These are phyloP conservation scores for Seira musarum DNA, from an alignment of 2,888 invertebrate species.

Conservation along the genomic window DNA sequence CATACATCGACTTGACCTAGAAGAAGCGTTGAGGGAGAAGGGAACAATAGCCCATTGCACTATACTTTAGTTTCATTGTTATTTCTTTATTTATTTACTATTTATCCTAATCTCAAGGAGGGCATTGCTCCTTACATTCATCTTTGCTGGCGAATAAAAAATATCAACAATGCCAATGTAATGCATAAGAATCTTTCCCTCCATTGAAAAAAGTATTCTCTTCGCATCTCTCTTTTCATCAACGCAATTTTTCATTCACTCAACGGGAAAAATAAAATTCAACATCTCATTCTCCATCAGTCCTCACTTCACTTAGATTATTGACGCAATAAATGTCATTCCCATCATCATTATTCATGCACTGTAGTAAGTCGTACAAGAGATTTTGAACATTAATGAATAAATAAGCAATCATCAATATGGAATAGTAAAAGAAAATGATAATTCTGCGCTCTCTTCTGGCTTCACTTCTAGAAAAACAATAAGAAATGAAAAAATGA, in stretches of 20 bases:
- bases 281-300: background rate
- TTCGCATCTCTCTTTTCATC: background rate
- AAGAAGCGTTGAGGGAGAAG: background rate
- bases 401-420: background rate
- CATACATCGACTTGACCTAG: conserved; percentile 2
- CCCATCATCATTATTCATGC: conserved; percentile 28
- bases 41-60: background rate
- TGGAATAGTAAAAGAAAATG: too few species aligned
- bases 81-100: background rate
- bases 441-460: too few species aligned
- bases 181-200: too few species aligned
- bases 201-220: background rate
- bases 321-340: conserved; percentile 56
- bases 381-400: background rate
- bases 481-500: too few species aligned
- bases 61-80: conserved; percentile 10
- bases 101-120: conserved; percentile 7
- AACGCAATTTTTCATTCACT: conserved; percentile 3
- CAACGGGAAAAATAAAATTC: background rate
- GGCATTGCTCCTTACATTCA: conserved; percentile 1
- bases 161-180: background rate
- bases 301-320: conserved; percentile 39
- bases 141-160: background rate
- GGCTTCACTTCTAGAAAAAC: too few species aligned
- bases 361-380: background rate